phyloP scores from a whole-genome alignment of 2,113 vertebrate genomes.

The Thalassoma bifasciatum region DNA sequence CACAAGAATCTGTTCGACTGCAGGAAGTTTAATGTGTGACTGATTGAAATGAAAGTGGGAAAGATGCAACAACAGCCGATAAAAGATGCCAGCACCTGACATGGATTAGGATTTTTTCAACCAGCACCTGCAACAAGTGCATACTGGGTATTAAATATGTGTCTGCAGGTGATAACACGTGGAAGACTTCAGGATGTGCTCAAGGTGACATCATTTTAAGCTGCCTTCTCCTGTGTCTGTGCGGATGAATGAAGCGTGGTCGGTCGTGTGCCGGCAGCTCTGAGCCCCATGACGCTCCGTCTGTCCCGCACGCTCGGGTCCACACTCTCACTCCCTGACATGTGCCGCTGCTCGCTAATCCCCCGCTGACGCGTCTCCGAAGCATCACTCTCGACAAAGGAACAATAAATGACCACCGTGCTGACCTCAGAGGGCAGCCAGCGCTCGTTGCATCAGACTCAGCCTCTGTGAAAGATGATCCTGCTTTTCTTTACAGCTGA shows the following conservation, averaged over 20 bases:
- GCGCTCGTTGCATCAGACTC: constrained; percentile 7
- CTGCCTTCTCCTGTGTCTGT: constrained; percentile 8
- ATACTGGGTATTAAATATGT: neutral
- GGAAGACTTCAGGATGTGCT: constrained; percentile 1
- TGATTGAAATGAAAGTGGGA: too few relatives aligned
- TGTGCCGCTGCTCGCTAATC: constrained; percentile 78
- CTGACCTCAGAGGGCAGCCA: constrained; percentile 42
- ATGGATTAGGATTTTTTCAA: neutral
- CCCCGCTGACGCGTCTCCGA: constrained; percentile 58
- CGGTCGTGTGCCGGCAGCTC: constrained; percentile 40
- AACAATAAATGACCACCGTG: constrained; percentile 61
- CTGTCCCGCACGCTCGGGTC: constrained; percentile 21
- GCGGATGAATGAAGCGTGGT: constrained; percentile 21
- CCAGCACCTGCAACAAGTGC: neutral
- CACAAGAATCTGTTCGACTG: too few relatives aligned
- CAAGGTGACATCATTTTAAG: neutral
- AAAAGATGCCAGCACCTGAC: too few relatives aligned
- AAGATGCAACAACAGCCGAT: too few relatives aligned
- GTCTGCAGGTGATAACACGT: constrained; percentile 35
- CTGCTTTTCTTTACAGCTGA: neutral
- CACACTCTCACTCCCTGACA: constrained; percentile 79
- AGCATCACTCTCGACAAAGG: constrained; percentile 40
- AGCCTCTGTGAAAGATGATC: constrained; percentile 8
- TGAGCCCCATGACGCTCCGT: constrained; percentile 37
- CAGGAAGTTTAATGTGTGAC: too few relatives aligned